A percentile compares a stretch with the other conserved stretches of the same genome.
Evolutionary conservation across 2,888 invertebrate species (phyloP).

Genomic region (Drymonia ruficornis): DNA sequence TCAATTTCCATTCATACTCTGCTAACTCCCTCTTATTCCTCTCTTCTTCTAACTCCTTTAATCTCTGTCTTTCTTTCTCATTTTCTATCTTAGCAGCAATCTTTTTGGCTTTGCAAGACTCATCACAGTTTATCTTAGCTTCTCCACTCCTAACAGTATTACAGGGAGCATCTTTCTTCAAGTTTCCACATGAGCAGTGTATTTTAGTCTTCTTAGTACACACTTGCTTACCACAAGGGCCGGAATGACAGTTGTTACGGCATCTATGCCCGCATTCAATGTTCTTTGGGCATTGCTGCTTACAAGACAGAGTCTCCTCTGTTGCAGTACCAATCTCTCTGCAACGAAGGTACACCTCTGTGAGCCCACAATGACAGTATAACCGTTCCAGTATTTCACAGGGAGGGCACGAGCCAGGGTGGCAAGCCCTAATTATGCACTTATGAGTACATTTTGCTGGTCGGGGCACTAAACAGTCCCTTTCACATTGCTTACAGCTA

Average conservation of each 20-base stretch:
- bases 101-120: slow-evolving; percentile 85
- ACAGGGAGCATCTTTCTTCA: slow-evolving; percentile 90
- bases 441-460: slow-evolving; percentile 90
- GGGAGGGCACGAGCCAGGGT: slow-evolving; percentile 89
- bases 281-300: slow-evolving; percentile 95
- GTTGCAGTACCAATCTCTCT: slow-evolving; percentile 85
- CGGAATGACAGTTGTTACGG: slow-evolving; percentile 89
- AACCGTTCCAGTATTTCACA: slow-evolving; percentile 89
- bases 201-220: slow-evolving; percentile 93
- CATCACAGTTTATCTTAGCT: slow-evolving; percentile 86
- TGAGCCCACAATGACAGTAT: slow-evolving; percentile 93
- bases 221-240: slow-evolving; percentile 87
- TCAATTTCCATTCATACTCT: slow-evolving; percentile 91
- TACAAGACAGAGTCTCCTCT: slow-evolving; percentile 86
- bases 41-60: slow-evolving; percentile 86
- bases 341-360: slow-evolving; percentile 91
- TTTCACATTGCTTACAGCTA: slow-evolving; percentile 69
- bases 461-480: slow-evolving; percentile 86
- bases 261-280: slow-evolving; percentile 95
- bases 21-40: slow-evolving; percentile 90
- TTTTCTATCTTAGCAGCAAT: slow-evolving; percentile 80
- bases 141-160: slow-evolving; percentile 79
- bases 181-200: slow-evolving; percentile 90
- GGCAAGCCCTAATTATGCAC: slow-evolving; percentile 88
- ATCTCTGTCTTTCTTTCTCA: slow-evolving; percentile 82